Evolutionary conservation across 1,140 invertebrate genomes (phyloP), one percentile per base, ranked within the genome.

Genomic region (Drosophila ercepeae): DNA sequence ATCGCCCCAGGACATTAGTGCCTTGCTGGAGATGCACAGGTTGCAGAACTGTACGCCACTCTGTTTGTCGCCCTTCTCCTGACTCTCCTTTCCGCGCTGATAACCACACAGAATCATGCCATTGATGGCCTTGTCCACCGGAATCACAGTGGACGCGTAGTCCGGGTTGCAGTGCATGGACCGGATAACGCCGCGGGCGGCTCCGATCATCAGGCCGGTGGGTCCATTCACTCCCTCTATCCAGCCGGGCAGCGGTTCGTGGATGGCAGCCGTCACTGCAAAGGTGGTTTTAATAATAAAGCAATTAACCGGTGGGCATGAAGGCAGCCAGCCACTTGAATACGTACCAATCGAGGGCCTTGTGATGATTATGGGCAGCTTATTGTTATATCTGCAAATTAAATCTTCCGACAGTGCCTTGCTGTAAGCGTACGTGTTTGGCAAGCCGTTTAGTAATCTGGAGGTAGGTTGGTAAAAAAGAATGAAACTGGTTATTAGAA

Each of bases 191-290:
- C 97, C 97, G 91, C 97, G 97, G 44, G 96, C 96, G 59, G 94
- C 95, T 0, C 94, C 95, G 25, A 96, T 93, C 71, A 96, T 92
- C 2, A 96, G 78, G 3, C 96, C 97, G 42, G 97, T 98, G 0
- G 97, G 97, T 25, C 98, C 98, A 91, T 98, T 99, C 48, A 97
- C 93, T 74, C 98, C 99, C 89, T 99, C 98, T 11, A 99, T 95
- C 98, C 98, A 99, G 14, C 98, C 97, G 1, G 94, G 93, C 18
- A 94, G 89, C 0, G 96, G 96, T 77, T 96, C 95, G 71, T 94
- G 94, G 92, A 93, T 94, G 1, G 94, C 92, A 2, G 95, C 94
- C 1, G 93, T 93, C 1, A 97, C 95, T 95, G 75, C 72, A 53
- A 71, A 13, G 45, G 21, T 23, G 32, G 16, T 52, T 49, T 41